phyloP scores from a whole-genome alignment of 2,113 vertebrate genomes.

The Malurus melanocephalus region DNA sequence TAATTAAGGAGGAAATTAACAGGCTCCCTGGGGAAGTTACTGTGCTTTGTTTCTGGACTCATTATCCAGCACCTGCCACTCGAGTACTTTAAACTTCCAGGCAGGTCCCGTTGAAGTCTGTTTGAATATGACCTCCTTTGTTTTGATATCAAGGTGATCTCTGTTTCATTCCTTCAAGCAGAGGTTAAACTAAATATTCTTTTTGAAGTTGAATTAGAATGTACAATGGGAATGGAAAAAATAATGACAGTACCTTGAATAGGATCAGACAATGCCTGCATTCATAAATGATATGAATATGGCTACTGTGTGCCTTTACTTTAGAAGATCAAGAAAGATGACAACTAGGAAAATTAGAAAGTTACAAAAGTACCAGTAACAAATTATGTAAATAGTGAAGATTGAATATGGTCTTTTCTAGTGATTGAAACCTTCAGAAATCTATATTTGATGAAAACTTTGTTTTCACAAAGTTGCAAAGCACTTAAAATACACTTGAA shows the following conservation, averaged over 20 bases:
- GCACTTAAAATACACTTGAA: neutral
- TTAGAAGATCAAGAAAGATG: neutral
- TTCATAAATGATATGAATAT: neutral
- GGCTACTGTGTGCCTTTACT: neutral
- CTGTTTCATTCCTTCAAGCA: constrained; percentile 28
- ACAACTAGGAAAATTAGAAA: neutral
- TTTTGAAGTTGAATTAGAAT: constrained; percentile 51
- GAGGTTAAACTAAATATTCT: constrained; percentile 48
- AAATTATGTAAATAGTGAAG: neutral
- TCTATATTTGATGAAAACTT: neutral
- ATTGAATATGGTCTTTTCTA: neutral
- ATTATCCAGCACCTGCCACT: neutral
- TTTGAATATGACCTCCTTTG: constrained; percentile 32
- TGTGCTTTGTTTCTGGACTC: neutral
- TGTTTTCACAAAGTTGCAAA: neutral
- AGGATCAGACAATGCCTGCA: neutral
- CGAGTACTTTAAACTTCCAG: neutral
- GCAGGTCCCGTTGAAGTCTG: neutral
- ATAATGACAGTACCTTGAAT: neutral
- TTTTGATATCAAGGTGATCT: constrained; percentile 23
- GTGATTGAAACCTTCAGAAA: neutral
- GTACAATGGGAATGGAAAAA: neutral
- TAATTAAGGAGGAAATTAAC: neutral
- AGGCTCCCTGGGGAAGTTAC: neutral
- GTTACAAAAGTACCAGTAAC: neutral